phyloP scores from a whole-genome alignment of 2,113 vertebrate species.

The Rhagologus leucostigma region DNA sequence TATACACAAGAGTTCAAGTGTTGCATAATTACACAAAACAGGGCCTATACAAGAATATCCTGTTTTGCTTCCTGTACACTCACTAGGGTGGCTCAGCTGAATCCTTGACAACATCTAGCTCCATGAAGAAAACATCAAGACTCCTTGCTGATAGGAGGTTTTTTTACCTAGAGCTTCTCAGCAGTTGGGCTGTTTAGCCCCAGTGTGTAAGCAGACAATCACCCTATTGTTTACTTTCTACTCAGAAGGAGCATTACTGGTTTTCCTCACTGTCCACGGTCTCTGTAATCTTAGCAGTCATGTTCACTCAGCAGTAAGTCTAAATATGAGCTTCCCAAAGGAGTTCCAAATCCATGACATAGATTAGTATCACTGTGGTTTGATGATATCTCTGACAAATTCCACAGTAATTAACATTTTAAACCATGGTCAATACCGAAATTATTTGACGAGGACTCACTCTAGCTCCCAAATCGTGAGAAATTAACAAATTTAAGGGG shows the following conservation, averaged over 20 bases:
- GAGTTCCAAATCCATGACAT: conserved; percentile 65
- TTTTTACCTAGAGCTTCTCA: conserved; percentile 71
- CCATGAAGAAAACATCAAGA: conserved; percentile 73
- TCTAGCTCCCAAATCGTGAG: conserved; percentile 34
- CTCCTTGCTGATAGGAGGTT: conserved; percentile 77
- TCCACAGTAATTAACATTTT: conserved; percentile 70
- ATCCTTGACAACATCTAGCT: conserved; percentile 76
- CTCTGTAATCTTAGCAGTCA: conserved; percentile 72
- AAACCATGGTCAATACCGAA: conserved; percentile 40
- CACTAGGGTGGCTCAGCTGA: conserved; percentile 74
- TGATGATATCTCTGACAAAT: conserved; percentile 58
- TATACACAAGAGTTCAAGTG: conserved; percentile 73
- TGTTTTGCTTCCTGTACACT: conserved; percentile 79
- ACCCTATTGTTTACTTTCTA: conserved; percentile 80
- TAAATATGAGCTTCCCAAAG: conserved; percentile 71
- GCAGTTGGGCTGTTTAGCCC: conserved; percentile 77
- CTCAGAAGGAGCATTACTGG: conserved; percentile 78
- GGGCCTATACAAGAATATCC: conserved; percentile 76
- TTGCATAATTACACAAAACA: conserved; percentile 75
- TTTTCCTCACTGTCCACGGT: conserved; percentile 72
- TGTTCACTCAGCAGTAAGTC: conserved; percentile 74
- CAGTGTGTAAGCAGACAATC: conserved; percentile 75
- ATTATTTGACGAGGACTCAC: conserved; percentile 43
- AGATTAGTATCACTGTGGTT: conserved; percentile 70
- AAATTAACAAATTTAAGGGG: conserved; percentile 59